Base-by-base conservation (phyloP, 2,888 invertebrate species). In the Dioctria linearis region DNA sequence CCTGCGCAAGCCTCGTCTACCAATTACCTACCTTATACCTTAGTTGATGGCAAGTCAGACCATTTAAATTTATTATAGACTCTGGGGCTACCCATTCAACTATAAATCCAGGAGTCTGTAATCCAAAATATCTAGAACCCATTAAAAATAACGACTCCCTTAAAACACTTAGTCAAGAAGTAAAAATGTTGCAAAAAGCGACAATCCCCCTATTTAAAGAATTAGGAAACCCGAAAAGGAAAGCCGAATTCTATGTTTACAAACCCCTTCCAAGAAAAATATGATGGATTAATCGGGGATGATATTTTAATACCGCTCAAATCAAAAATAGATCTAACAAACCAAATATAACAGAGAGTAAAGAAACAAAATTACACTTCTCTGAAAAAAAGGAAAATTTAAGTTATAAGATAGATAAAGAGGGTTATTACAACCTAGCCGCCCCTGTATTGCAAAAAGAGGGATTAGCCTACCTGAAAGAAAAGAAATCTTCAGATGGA, bases 401-500 rank as follows among this genome's bases (percentile, higher is more conserved):
- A 5, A 57, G n/a, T 57, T 57, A 57, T 39, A 61, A 61, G 39
- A 61, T 61, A 39, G 61, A 61, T 4, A 61, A 4, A 25, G 61
- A 61, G n/a, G 37, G 37, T 61, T 39, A 37, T n/a, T 61, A 61
- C 61, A 25, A 61, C 4, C 8, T 61, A 61, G 3, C 3, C 37
- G 61, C 39, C 6, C 61, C 61, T 39, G 61, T 61, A 5, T 39
- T 39, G 11, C 61, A 37, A 61, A 61, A 61, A 11, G 61, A 61
- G 37, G 61, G 61, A 39, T 61, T 61, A 61, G 61, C 61, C 61
- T 61, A 39, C 37, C 61, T 61, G 3, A 4, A 61, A 61, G 61
- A 61, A n/a, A 61, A 61, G 37, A 61, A 25, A 4, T 61, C 61
- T 61, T 61, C 61, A 61, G 61, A 61, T 61, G 37, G 61, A 13